Evolutionary conservation across 2,113 vertebrate species (phyloP).

Genomic region (Tachysurus fulvidraco): DNA sequence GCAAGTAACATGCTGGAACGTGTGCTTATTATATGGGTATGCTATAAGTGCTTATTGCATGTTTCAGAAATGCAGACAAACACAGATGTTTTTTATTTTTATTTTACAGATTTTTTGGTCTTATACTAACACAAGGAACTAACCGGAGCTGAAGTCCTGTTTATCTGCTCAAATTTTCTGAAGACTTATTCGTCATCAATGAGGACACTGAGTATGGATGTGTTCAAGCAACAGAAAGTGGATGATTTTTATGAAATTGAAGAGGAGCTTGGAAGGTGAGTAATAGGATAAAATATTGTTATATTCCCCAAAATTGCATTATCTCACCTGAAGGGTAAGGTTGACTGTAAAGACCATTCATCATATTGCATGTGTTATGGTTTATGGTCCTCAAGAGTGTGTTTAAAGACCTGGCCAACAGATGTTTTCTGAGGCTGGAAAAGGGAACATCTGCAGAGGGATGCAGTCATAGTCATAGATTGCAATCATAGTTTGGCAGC

Average conservation of each 20-base stretch:
- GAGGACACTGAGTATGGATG: conserved; percentile 85
- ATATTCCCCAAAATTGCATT: not conserved
- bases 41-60: not conserved
- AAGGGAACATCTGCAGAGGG: conserved; percentile 32
- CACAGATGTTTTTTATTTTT: not conserved
- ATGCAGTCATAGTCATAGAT: not conserved
- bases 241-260: conserved; percentile 90
- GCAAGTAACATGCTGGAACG: conserved; percentile 45
- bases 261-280: conserved; percentile 91
- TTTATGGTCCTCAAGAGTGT: conserved; percentile 30
- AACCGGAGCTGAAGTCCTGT: not conserved
- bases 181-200: conserved; percentile 69
- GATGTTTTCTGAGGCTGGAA: conserved; percentile 57
- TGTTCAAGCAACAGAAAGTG: conserved; percentile 92
- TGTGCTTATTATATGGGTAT: conserved; percentile 11
- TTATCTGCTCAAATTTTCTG: conserved; percentile 39
- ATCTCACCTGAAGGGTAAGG: not conserved
- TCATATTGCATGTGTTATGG: not conserved
- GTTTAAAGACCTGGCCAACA: conserved; percentile 45
- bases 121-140: not conserved
- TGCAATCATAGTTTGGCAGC: no score
- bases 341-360: not conserved
- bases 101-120: conserved; percentile 32
- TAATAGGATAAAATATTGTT: conserved; percentile 1
- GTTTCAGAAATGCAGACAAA: not conserved